These are phyloP conservation scores for Carcharodon carcharias DNA, from an alignment of 2,797 vertebrate genomes.

Conservation along the genomic window DNA sequence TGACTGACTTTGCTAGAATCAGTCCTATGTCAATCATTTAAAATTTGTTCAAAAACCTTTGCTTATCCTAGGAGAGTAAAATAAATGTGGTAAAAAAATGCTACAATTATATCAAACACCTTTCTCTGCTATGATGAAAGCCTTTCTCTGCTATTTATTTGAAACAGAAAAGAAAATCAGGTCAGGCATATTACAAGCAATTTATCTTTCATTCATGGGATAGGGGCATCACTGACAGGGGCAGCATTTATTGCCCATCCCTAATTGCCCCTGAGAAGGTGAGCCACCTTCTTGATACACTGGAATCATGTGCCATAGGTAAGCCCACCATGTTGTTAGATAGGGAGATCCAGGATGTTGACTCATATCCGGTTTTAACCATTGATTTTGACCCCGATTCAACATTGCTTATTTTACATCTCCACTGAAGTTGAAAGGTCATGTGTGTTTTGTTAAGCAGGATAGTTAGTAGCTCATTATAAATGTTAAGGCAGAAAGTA, in stretches of 20 bases:
- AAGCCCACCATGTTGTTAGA: not conserved
- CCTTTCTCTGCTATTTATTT: not conserved
- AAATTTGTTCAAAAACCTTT: not conserved
- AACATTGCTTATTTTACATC: not conserved
- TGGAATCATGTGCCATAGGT: not conserved
- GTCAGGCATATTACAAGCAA: not conserved
- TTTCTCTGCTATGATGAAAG: not conserved
- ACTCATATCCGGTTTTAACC: not conserved
- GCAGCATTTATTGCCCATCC: not conserved
- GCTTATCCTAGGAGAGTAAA: not conserved
- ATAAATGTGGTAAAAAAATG: no score
- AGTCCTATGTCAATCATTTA: no score
- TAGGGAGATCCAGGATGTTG: not conserved
- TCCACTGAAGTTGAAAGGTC: not conserved
- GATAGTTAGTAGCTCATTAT: not conserved
- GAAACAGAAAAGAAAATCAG: not conserved
- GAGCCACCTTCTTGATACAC: no score
- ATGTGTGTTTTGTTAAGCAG: not conserved
- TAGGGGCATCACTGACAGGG: not conserved
- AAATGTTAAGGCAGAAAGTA: not conserved
- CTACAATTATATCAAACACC: not conserved
- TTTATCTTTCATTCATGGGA: not conserved
- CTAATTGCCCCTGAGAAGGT: not conserved
- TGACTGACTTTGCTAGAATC: not conserved
- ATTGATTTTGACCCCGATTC: not conserved